phyloP scores from a whole-genome alignment of 1,140 invertebrate species.

The Hyles vespertilio region DNA sequence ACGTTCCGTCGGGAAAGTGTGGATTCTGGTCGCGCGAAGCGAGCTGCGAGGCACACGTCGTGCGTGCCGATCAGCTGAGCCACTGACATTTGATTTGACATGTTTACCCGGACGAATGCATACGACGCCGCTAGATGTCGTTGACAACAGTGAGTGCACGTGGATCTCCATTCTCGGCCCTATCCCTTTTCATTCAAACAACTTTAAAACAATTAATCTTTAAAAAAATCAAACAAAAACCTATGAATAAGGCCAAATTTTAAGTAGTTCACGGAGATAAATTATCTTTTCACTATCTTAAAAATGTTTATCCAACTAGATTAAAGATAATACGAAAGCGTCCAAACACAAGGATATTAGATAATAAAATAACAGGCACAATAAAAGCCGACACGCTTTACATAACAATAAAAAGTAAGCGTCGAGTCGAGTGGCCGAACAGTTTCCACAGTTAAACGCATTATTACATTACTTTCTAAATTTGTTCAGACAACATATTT shows the following conservation, averaged over 20 bases:
- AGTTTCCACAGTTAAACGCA: neutral
- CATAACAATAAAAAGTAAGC: conserved; percentile 2
- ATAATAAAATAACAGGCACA: neutral
- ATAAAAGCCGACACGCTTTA: neutral
- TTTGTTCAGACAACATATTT: conserved; percentile 4
- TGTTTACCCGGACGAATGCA: conserved; percentile 59
- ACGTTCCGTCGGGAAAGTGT: conserved; percentile 46
- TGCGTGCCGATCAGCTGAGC: conserved; percentile 70
- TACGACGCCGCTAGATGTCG: conserved; percentile 57
- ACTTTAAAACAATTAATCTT: neutral
- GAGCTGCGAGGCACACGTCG: conserved; percentile 22
- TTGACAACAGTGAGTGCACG: conserved; percentile 24
- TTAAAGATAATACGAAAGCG: neutral
- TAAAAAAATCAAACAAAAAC: neutral
- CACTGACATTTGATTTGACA: conserved; percentile 64
- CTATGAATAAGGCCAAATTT: neutral
- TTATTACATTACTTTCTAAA: conserved; percentile 7
- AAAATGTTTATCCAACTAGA: conserved; percentile 9
- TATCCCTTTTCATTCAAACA: conserved; percentile 4
- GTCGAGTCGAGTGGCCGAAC: too few relatives aligned
- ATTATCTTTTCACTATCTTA: conserved; percentile 9
- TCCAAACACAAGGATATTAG: conserved; percentile 1
- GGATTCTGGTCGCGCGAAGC: conserved; percentile 47
- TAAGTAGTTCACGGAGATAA: conserved; percentile 6
- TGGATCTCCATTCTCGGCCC: conserved; percentile 15